A percentile compares a stretch with the other conserved stretches of the same genome.
phyloP scores from a whole-genome alignment of 92 coral and sea anemone species.

The Parazoanthus swiftii region DNA sequence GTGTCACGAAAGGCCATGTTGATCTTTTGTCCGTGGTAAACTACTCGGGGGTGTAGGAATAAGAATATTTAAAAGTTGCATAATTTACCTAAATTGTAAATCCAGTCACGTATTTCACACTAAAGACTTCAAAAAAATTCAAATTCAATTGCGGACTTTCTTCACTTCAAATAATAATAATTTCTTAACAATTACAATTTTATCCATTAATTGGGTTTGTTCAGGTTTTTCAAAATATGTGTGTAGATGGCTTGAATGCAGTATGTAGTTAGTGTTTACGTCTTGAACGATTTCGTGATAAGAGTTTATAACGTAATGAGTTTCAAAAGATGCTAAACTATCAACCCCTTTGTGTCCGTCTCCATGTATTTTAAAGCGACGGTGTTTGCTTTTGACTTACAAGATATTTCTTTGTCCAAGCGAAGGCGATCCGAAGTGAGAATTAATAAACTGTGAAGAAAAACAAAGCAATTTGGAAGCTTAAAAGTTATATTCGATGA shows the following conservation, averaged over 20 bases:
- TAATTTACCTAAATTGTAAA: background rate
- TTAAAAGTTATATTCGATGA: background rate
- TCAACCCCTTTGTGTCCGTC: background rate
- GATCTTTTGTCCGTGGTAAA: constrained; percentile 9
- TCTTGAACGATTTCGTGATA: constrained; percentile 2
- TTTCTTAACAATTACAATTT: background rate
- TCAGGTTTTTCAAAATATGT: constrained; percentile 17
- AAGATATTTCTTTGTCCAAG: background rate
- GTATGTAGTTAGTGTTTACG: background rate
- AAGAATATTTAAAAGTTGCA: constrained; percentile 20
- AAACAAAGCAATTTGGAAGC: background rate
- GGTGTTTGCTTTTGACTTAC: background rate
- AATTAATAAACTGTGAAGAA: background rate
- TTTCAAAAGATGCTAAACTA: background rate
- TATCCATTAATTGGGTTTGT: constrained; percentile 18
- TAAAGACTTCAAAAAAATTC: background rate
- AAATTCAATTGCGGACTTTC: background rate
- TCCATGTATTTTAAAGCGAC: background rate
- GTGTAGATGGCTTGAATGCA: constrained; percentile 2
- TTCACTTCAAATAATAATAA: background rate
- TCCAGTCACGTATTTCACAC: constrained; percentile 1
- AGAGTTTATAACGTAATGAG: background rate
- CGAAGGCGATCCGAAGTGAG: background rate
- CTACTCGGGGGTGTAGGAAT: background rate
- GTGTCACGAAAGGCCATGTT: background rate